Evolutionary conservation across 2,888 invertebrate genomes (phyloP).

Genomic region (Chrysolina americana): DNA sequence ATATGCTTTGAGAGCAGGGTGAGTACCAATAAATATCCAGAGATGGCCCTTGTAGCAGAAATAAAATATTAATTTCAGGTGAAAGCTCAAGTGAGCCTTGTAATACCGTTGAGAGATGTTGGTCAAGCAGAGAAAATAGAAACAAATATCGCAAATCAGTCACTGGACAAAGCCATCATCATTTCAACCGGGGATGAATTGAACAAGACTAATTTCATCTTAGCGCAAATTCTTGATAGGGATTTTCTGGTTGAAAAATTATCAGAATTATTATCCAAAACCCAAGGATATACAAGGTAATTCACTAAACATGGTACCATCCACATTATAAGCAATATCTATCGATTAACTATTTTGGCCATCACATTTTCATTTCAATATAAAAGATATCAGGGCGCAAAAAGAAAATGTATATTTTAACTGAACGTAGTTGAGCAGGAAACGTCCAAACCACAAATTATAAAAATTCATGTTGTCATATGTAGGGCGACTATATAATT

Average conservation of each 20-base stretch:
- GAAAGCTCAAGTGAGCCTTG: slow-evolving; percentile 85
- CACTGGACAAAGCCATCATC: slow-evolving; percentile 80
- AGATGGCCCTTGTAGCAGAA: slow-evolving; percentile 31
- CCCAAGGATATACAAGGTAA: slow-evolving; percentile 60
- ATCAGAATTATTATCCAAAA: slow-evolving; percentile 87
- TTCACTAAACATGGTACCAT: not conserved
- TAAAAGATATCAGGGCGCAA: too few relatives aligned
- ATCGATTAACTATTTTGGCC: too few relatives aligned
- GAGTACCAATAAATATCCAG: slow-evolving; percentile 60
- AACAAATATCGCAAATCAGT: slow-evolving; percentile 75
- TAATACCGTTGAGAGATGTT: slow-evolving; percentile 90
- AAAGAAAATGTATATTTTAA: too few relatives aligned
- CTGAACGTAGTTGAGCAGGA: too few relatives aligned
- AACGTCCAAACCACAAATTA: too few relatives aligned
- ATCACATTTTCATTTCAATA: too few relatives aligned
- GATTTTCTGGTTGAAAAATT: slow-evolving; percentile 92
- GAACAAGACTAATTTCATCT: slow-evolving; percentile 87
- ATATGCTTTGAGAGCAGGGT: slow-evolving; percentile 97
- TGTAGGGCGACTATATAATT: too few relatives aligned
- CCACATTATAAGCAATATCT: too few relatives aligned
- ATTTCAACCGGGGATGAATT: slow-evolving; percentile 85
- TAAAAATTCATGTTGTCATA: too few relatives aligned
- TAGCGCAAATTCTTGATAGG: slow-evolving; percentile 90
- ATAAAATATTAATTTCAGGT: slow-evolving; percentile 72
- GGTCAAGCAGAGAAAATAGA: slow-evolving; percentile 83